Evolutionary conservation across 2,888 invertebrate genomes (phyloP), one percentile per base, ranked within the genome.

Genomic region (Lordiphosa andalusiaca): DNA sequence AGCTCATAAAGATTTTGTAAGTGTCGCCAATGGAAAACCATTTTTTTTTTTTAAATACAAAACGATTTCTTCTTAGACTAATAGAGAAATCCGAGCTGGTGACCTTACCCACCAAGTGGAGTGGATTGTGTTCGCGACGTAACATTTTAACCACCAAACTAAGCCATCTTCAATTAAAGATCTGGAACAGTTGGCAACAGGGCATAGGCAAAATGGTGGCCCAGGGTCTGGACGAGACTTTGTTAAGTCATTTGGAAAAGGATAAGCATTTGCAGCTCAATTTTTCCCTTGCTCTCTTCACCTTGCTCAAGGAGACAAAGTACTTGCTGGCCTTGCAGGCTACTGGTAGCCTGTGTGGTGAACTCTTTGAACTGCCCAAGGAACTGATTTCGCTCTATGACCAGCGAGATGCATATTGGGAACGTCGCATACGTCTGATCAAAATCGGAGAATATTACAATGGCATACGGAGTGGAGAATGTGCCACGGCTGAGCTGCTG

Each of bases 361-460:
- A 73, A 16, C 78, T 84, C 7, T 77, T 70, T 30, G 66, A 74
- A 21, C 60, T 88, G 53, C 82, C 89, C 4, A 53, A 54, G 12
- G 65, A 61, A 6, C 63, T 86, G 39, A 63, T 86, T 5, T 60
- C 70, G 6, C 73, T 89, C 1, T 89, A 87, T 53, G 73, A 63
- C 30, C 60, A 82, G 39, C 72, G 85, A 46, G 77, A 88, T 53
- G 83, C 74, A 23, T 81, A 87, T 55, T 89, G 87, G 87, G 74
- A 82, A 7, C 85, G 86, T 7, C 84, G 83, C 39, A 86, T 85
- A 64, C 91, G 91, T n/a, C 85, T 92, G 37, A 91, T 92, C 73
- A 91, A 93, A 44, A 92, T 93, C 39, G 91, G 93, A 5, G 91
- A 93, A 52, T 93, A 95, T 93, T 98, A 97, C 89, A 98, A 98